Conservation (phyloP, 2,888 invertebrate genomes). For the Polyommatus iphigenia region DNA sequence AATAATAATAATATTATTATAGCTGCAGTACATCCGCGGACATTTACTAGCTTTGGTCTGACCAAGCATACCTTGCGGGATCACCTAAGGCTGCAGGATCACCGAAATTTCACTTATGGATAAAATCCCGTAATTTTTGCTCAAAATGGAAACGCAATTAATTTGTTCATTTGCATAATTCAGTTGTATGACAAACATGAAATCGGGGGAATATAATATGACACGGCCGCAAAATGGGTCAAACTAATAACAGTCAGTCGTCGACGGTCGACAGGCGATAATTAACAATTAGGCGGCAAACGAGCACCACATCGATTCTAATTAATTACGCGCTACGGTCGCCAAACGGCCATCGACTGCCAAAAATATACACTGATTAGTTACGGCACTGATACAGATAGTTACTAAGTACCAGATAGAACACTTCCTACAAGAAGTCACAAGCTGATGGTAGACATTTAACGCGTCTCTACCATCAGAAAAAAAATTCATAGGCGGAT, state of each 20-base stretch:
- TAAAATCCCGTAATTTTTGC: background rate
- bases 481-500: too few relatives aligned
- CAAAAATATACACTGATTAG: background rate
- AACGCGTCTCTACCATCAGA: too few relatives aligned
- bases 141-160: background rate
- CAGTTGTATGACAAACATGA: slow-evolving; percentile 16
- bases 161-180: slow-evolving; percentile 11
- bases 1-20: too few relatives aligned
- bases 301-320: slow-evolving; percentile 17
- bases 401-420: too few relatives aligned
- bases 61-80: background rate
- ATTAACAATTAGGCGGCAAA: slow-evolving; percentile 28
- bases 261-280: slow-evolving; percentile 34
- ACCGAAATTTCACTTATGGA: background rate
- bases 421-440: background rate
- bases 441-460: too few relatives aligned
- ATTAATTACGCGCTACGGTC: slow-evolving; percentile 17
- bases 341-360: background rate
- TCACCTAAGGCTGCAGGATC: too few relatives aligned
- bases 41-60: background rate
- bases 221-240: slow-evolving; percentile 33
- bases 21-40: too few relatives aligned
- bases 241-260: slow-evolving; percentile 36
- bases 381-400: background rate
- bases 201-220: slow-evolving; percentile 13